Base-by-base conservation (phyloP, 2,797 vertebrate species). In the Melanitta fusca region DNA sequence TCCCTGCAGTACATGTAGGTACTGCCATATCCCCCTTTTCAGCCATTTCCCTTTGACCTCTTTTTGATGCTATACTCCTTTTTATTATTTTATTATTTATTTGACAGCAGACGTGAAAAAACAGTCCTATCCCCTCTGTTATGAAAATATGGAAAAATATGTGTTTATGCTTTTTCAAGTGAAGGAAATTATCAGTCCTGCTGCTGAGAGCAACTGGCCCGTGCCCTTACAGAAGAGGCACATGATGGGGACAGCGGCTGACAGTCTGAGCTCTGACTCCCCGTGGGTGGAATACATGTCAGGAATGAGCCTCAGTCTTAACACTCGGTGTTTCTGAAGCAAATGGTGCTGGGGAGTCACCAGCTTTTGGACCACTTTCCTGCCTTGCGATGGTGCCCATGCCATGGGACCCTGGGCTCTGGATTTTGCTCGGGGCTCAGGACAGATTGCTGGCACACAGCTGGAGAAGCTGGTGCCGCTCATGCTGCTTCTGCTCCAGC, bases 231-330 rank as follows among this genome's bases (percentile, higher is more conserved):
- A 92, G 71, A 79, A 85, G 79, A 94, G 36, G 27, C 6, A 0
- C 0, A 0, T 64, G n/a, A 10, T 65, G 15, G 13, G 9, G 12
- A 14, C 30, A 65, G 57, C 4, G 2, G 6, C 15, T 10, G 2
- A 0, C 11, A 74, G 56, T 22, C 53, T 39, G 13, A 49, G 27
- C 36, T 74, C 43, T 1, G 1, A 6, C 24, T 70, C 21, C 43
- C 43, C 53, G 28, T 1, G 3, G 21, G 60, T 45, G 22, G 71
- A 77, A 77, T 8, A 18, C 25, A 19, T 6, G 18, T 16, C 39
- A 65, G 77, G 58, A 81, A 56, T 4, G 5, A 72, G 16, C 3
- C 7, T 15, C 38, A 82, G 56, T 45, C 18, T 60, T 68, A 51
- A 68, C 2, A 1, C 53, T 58, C 5, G 0, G 6, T 18, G 11